phyloP scores from a whole-genome alignment of 2,888 invertebrate genomes.

The Rhagophthalmus giganteus region DNA sequence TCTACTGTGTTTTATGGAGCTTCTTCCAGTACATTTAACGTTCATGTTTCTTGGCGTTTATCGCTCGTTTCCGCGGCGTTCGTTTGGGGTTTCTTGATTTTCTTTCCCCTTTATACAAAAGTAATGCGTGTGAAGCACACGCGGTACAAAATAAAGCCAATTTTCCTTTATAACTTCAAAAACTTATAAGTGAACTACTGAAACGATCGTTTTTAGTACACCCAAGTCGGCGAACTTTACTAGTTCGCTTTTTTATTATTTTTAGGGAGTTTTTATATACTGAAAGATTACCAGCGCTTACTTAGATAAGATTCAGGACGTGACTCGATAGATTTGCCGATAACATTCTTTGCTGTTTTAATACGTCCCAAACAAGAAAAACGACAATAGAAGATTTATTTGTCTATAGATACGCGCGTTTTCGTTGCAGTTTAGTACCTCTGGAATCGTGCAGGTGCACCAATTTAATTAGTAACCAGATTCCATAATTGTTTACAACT shows the following conservation, averaged over 20 bases:
- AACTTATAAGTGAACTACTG: slow-evolving; percentile 11
- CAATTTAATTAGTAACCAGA: slow-evolving; percentile 1
- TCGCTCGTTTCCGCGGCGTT: slow-evolving; percentile 38
- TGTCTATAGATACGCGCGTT: not conserved
- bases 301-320: slow-evolving; percentile 6
- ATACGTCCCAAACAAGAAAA: slow-evolving; percentile 12
- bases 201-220: slow-evolving; percentile 4
- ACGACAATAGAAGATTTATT: not conserved
- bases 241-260: slow-evolving; percentile 6
- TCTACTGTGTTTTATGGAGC: slow-evolving; percentile 36
- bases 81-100: slow-evolving; percentile 35
- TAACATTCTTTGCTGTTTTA: slow-evolving; percentile 14
- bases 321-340: slow-evolving; percentile 17
- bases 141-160: slow-evolving; percentile 34
- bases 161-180: slow-evolving; percentile 32
- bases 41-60: slow-evolving; percentile 41
- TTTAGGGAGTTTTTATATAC: not conserved
- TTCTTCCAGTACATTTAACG: slow-evolving; percentile 44
- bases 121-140: slow-evolving; percentile 19
- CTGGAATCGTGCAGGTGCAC: not conserved
- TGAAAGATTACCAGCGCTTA: not conserved
- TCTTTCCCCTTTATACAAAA: slow-evolving; percentile 31
- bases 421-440: slow-evolving; percentile 6
- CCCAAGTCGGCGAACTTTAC: slow-evolving; percentile 2
- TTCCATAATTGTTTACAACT: not conserved